Base-by-base conservation (phyloP, 1,140 invertebrate species). In the Drosophila arizonae region DNA sequence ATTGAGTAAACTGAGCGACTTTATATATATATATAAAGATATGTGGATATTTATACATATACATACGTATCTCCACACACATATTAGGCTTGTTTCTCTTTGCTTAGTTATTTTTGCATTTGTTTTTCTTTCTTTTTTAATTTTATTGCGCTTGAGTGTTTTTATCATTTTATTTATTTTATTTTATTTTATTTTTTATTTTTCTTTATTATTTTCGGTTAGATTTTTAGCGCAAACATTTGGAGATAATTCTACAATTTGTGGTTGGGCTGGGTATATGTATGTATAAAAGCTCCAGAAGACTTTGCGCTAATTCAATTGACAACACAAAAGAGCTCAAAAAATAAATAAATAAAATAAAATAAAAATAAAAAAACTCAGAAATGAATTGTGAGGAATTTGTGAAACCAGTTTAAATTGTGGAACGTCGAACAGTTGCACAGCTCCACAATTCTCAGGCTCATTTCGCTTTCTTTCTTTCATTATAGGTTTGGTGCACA, bases 251-350 rank as follows among this genome's bases (percentile, higher is more conserved):
- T 81, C 78, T 63, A 77, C 54, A 77, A 51, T 56, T 58, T 58
- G 56, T 28, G 30, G 41, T 30, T 36, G 55, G 51, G 54, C 48
- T 52, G n/a, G 17, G 39, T 41, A 54, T 17, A 39, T 56, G 77
- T 39, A 39, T 11, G 36, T 39, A 39, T 39, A 39, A 39, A 45
- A 72, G 67, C 64, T 77, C 30, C 30, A 65, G 33, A 30, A 64
- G 60, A 68, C 68, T 76, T 71, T 45, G 68, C 72, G 79, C 79
- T 87, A 87, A 86, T 86, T 86, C 79, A 87, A 86, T 86, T 86
- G 84, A 87, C 68, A 87, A 63, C 69, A 79, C 55, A 86, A 82
- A 73, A 76, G 57, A 62, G 45, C 33, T 36, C n/a, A 21, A 57
- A 58, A 50, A 17, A n/a, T n/a, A n/a, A n/a, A n/a, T n/a, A n/a